phyloP scores from a whole-genome alignment of 2,113 vertebrate species.

The Ptilonorhynchus violaceus region DNA sequence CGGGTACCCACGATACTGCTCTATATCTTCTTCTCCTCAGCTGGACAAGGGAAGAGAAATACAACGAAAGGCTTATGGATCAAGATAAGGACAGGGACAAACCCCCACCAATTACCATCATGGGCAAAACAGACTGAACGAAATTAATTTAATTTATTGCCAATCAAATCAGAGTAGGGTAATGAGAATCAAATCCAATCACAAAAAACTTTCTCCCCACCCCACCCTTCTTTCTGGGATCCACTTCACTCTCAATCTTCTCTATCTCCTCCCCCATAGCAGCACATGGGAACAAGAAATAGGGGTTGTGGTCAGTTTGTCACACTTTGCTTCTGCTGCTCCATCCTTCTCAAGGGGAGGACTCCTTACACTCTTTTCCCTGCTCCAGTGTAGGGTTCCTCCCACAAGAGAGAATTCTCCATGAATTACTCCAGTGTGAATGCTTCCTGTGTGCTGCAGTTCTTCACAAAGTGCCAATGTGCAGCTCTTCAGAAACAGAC shows the following conservation, averaged over 20 bases:
- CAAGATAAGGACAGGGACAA: neutral
- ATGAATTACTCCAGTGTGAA: neutral
- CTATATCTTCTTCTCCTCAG: neutral
- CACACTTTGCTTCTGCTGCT: neutral
- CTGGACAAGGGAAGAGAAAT: neutral
- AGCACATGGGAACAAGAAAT: neutral
- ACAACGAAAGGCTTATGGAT: neutral
- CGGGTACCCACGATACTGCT: neutral
- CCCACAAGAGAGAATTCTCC: neutral
- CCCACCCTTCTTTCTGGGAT: neutral
- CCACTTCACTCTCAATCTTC: neutral
- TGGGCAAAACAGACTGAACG: neutral
- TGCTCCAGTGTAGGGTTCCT: rapidly evolving
- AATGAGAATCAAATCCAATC: neutral
- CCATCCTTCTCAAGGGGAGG: neutral
- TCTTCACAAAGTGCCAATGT: neutral
- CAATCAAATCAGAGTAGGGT: neutral
- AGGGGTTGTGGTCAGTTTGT: neutral
- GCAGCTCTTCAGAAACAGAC: neutral
- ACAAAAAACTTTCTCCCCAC: rapidly evolving
- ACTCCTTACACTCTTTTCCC: neutral
- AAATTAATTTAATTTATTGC: neutral
- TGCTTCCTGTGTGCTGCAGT: neutral
- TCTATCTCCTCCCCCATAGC: neutral
- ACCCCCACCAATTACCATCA: neutral